These are phyloP conservation scores for Lepeophtheirus nordmannii DNA, from an alignment of 2,888 invertebrate genomes.

Conservation along the genomic window DNA sequence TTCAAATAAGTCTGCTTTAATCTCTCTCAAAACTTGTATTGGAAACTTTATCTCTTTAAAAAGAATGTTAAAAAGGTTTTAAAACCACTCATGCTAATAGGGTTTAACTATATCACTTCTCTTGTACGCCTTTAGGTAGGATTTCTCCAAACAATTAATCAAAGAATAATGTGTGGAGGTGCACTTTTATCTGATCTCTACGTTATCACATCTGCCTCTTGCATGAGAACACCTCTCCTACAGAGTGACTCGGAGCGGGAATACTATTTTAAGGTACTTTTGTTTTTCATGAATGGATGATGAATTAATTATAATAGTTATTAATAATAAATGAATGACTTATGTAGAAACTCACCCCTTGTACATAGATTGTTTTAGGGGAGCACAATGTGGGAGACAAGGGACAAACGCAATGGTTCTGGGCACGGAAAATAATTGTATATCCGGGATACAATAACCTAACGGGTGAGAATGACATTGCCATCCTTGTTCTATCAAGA, in stretches of 20 bases:
- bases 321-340: too few relatives aligned
- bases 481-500: not conserved
- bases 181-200: not conserved
- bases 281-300: too few relatives aligned
- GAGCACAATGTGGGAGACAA: not conserved
- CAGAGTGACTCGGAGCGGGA: not conserved
- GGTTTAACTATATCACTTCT: not conserved
- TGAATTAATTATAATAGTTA: too few relatives aligned
- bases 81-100: too few relatives aligned
- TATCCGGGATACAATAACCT: not conserved
- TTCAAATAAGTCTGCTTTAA: too few relatives aligned
- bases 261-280: not conserved
- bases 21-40: too few relatives aligned
- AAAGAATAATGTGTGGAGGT: not conserved
- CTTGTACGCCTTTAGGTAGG: not conserved
- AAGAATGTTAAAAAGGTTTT: too few relatives aligned
- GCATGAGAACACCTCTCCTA: not conserved
- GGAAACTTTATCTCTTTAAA: too few relatives aligned
- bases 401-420: not conserved
- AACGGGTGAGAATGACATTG: not conserved
- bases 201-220: not conserved
- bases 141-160: conserved; percentile 4
- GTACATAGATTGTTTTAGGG: not conserved
- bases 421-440: not conserved
- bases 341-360: too few relatives aligned